Evolutionary conservation across 1,140 invertebrate species (phyloP).

Genomic region (Myzus persicae): DNA sequence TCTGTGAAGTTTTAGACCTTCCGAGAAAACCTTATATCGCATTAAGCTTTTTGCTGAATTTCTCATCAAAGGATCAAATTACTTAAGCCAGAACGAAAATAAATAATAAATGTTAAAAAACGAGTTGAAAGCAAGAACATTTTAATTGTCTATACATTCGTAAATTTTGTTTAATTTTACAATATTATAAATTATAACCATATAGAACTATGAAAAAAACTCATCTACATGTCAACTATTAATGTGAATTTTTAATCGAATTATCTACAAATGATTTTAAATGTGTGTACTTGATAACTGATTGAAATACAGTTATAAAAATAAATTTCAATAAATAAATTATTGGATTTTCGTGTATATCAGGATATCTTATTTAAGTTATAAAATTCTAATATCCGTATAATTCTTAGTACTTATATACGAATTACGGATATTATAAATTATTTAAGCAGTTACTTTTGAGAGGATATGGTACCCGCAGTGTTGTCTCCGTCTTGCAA

Average conservation of each 20-base stretch:
- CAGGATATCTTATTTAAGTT: background rate
- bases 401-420: background rate
- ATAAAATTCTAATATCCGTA: background rate
- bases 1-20: background rate
- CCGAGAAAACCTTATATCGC: background rate
- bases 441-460: too few species aligned
- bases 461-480: too few species aligned
- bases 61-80: background rate
- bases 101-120: background rate
- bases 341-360: background rate
- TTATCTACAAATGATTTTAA: background rate
- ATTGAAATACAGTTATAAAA: background rate
- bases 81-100: background rate
- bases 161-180: background rate
- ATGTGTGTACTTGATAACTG: background rate
- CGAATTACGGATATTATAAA: too few species aligned
- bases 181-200: background rate
- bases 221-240: background rate
- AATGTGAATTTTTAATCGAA: background rate
- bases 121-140: background rate
- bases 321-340: background rate
- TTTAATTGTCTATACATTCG: background rate
- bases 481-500: too few species aligned
- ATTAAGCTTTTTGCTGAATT: background rate
- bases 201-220: background rate